Percentiles rank a stretch among this genome's conserved stretches.
Evolutionary conservation across 1,140 invertebrate species (phyloP).

Genomic region (Ooceraea biroi): DNA sequence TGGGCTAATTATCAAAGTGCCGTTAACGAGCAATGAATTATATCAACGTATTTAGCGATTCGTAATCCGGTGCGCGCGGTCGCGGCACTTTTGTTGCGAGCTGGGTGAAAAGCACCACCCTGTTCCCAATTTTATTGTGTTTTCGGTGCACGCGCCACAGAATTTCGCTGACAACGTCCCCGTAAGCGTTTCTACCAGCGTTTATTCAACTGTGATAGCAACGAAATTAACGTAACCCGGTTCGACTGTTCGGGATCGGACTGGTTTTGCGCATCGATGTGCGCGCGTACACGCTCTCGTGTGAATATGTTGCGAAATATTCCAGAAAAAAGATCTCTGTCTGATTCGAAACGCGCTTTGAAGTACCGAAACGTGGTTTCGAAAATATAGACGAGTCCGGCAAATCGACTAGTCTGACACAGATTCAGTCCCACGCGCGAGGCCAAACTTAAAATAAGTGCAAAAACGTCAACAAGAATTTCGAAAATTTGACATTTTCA

Average conservation of each 20-base stretch:
- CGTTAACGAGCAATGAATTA: conserved; percentile 64
- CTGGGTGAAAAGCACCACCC: conserved; percentile 35
- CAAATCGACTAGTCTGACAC: neutral
- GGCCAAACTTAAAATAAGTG: neutral
- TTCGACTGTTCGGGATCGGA: conserved; percentile 50
- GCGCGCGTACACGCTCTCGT: neutral
- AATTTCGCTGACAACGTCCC: conserved; percentile 60
- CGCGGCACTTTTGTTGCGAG: conserved; percentile 17
- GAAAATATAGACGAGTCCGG: neutral
- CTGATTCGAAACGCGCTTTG: neutral
- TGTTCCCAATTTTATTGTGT: conserved; percentile 54
- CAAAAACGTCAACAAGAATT: neutral
- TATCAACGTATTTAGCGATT: conserved; percentile 53
- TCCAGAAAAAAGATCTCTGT: neutral
- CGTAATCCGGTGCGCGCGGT: conserved; percentile 48
- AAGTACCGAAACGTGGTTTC: neutral
- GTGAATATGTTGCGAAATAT: conserved; percentile 4
- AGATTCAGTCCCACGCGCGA: neutral
- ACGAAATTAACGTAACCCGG: conserved; percentile 71
- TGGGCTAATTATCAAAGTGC: conserved; percentile 57
- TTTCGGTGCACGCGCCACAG: conserved; percentile 25
- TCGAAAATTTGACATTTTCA: neutral
- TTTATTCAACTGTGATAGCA: conserved; percentile 67
- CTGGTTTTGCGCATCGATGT: conserved; percentile 33
- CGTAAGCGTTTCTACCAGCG: conserved; percentile 53